Percentiles rank a stretch among this genome's conserved stretches.
Conservation (phyloP, 2,888 invertebrate genomes). For the Buathra laborator region DNA sequence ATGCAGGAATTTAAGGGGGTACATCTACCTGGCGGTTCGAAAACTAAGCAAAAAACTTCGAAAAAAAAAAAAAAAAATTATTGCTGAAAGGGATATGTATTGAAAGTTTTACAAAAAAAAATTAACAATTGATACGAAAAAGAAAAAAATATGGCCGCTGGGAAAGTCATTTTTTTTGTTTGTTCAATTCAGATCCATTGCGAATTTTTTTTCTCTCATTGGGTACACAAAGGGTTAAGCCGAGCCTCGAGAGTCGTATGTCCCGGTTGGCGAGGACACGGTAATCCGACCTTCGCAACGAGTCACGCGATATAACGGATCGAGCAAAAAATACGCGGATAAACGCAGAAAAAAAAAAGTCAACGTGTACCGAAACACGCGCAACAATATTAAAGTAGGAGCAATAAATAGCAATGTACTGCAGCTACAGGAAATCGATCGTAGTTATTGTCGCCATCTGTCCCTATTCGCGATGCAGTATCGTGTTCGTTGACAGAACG, state of each 20-base stretch:
- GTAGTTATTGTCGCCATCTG: conserved; percentile 41
- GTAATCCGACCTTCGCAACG: not conserved
- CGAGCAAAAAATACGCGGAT: not conserved
- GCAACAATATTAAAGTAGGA: conserved; percentile 24
- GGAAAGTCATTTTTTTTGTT: not conserved
- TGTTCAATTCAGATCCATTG: not conserved
- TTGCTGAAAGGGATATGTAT: not conserved
- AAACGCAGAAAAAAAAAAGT: not conserved
- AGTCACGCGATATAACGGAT: not conserved
- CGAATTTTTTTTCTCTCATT: not conserved
- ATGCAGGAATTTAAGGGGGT: not conserved
- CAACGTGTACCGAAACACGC: not conserved
- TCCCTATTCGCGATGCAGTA: conserved; percentile 28
- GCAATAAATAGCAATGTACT: conserved; percentile 19
- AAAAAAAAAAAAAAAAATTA: not conserved
- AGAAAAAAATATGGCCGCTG: too few relatives aligned
- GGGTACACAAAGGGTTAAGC: not conserved
- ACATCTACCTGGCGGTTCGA: too few relatives aligned
- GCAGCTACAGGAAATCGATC: conserved; percentile 56
- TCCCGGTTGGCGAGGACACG: not conserved
- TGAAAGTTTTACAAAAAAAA: not conserved
- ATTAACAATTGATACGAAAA: not conserved
- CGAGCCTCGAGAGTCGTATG: not conserved
- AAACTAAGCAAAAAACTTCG: too few relatives aligned
- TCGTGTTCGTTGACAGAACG: conserved; percentile 31